Percentiles rank a stretch among this genome's conserved stretches.
Evolutionary conservation across 2,113 vertebrate genomes (phyloP).

Genomic region (Epinephelus cyanopodus): DNA sequence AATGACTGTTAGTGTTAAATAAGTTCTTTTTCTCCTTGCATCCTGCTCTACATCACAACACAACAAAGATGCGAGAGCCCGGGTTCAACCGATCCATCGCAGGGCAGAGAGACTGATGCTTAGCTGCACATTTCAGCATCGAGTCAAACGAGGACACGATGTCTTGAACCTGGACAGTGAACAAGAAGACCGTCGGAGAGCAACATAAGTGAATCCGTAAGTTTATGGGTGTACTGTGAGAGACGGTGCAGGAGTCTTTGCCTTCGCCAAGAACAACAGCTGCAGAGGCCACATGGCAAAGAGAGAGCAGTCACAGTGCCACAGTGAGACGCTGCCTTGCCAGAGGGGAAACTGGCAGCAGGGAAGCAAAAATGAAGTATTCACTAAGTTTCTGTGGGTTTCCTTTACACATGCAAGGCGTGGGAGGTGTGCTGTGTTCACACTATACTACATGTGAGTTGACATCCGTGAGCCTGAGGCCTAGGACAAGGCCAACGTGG

Average conservation of each 20-base stretch:
- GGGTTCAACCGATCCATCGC: background rate
- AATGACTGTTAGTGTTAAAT: slow-evolving; percentile 66
- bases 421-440: background rate
- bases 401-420: slow-evolving; percentile 11
- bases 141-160: slow-evolving; percentile 7
- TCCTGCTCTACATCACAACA: slow-evolving; percentile 37
- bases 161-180: background rate
- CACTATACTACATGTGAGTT: background rate
- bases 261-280: slow-evolving; percentile 62
- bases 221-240: slow-evolving; percentile 27
- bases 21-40: slow-evolving; percentile 46
- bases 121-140: background rate
- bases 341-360: slow-evolving; percentile 48
- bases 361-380: slow-evolving; percentile 31
- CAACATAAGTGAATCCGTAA: slow-evolving; percentile 23
- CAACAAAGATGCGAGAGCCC: slow-evolving; percentile 27
- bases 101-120: background rate
- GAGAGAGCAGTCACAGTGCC: slow-evolving; percentile 51
- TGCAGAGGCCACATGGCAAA: slow-evolving; percentile 65
- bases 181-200: slow-evolving; percentile 2
- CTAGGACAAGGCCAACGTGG: background rate
- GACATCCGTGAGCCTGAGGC: background rate
- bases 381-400: slow-evolving; percentile 41
- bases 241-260: slow-evolving; percentile 11
- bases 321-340: slow-evolving; percentile 50